Conservation (phyloP, 2,888 invertebrate species). For the Itoplectis maculator region DNA sequence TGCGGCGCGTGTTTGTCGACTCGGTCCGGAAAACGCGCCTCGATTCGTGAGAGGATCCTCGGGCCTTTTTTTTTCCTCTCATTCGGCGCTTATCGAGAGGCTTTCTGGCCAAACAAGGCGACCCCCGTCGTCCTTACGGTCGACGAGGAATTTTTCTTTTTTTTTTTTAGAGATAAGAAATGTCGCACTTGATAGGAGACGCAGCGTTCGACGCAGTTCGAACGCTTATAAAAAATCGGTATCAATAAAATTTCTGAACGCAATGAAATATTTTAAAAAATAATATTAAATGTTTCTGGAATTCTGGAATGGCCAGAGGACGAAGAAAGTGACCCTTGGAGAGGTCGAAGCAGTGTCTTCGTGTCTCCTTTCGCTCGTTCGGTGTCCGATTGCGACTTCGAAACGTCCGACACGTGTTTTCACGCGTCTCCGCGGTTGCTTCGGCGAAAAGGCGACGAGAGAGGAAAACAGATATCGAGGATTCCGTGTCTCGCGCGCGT, state of each 20-base stretch:
- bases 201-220: too few relatives aligned
- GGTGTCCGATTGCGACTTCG: constrained; percentile 58
- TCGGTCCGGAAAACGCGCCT: constrained; percentile 64
- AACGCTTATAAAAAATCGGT: too few relatives aligned
- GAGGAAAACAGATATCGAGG: constrained; percentile 9
- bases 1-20: constrained; percentile 55
- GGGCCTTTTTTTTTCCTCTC: constrained; percentile 3
- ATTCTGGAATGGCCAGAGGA: too few relatives aligned
- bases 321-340: constrained; percentile 49
- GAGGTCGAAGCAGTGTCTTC: constrained; percentile 22
- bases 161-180: constrained; percentile 19
- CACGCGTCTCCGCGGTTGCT: constrained; percentile 59
- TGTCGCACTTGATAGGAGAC: neutral
- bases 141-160: constrained; percentile 12
- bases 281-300: neutral
- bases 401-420: constrained; percentile 66
- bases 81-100: constrained; percentile 48
- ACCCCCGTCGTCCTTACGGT: constrained; percentile 4
- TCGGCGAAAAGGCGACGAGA: constrained; percentile 68
- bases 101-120: constrained; percentile 36
- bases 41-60: constrained; percentile 32
- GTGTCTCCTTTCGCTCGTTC: constrained; percentile 51
- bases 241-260: neutral
- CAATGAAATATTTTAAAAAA: too few relatives aligned
- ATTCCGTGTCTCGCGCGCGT: neutral